Evolutionary conservation across 1,140 invertebrate species (phyloP), one percentile per base, ranked within the genome.

Genomic region (Drosophila sturtevanti): DNA sequence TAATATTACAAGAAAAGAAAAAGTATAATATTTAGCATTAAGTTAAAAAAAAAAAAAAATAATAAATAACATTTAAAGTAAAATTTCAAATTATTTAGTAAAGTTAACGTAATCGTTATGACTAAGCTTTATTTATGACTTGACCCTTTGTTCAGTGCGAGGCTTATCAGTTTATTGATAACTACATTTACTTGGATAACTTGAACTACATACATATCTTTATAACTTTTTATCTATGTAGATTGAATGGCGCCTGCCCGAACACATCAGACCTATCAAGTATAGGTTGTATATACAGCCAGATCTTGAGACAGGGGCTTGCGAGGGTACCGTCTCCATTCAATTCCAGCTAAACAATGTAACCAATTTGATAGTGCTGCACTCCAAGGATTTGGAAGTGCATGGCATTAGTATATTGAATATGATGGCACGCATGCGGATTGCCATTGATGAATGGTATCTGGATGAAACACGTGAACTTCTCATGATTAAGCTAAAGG

Each of bases 221-320:
- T 77, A 68, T 18, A 54, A 84, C 58, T 35, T n/a, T 52, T n/a
- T 52, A 51, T 56, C 11, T 55, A 44, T 54, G 10, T 69, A 91
- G 90, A 81, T 91, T 71, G 58, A 79, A 38, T 94, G 93, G 78
- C 93, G 96, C 41, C 92, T 99, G 54, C 94, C 96, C 0, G 87
- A 89, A 4, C 92, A 95, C 63, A 92, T 97, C 0, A 91, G 92
- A 10, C 97, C 97, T 0, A 70, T 94, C 1, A 94, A 95, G 78
- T 98, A 98, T 90, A 94, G 96, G 59, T 81, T 98, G 0, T 94
- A 93, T 10, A 91, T 98, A 10, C 92, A 95, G 76, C 97, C 97
- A 0, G 93, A 97, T 86, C 90, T 98, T 31, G 90, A 93, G 37
- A 93, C 92, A 1, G 11, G 94, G 91, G 16, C 96, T 95, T 92